These are phyloP conservation scores for Drosophila macrospina DNA, from an alignment of 2,888 invertebrate species.

Conservation along the genomic window DNA sequence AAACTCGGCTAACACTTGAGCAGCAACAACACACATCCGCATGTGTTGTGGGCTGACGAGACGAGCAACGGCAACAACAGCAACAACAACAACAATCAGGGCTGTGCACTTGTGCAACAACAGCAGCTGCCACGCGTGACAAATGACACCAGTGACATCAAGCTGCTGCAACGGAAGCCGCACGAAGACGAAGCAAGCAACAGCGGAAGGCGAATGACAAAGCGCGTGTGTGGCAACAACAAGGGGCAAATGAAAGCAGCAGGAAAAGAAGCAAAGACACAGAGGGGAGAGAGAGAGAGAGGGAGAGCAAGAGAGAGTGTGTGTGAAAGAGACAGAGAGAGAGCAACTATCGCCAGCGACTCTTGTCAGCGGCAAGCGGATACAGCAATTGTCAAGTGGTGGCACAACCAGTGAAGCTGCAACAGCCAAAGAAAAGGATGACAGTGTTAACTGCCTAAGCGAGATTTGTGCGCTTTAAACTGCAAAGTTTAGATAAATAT, in stretches of 20 bases:
- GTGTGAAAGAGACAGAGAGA: background rate
- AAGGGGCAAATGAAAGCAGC: background rate
- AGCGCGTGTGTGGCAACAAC: background rate
- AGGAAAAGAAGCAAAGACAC: background rate
- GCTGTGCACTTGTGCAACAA: conserved; percentile 39
- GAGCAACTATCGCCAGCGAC: conserved; percentile 6
- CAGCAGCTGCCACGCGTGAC: conserved; percentile 67
- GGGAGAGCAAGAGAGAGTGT: background rate
- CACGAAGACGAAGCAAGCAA: conserved; percentile 17
- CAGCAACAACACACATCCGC: conserved; percentile 14
- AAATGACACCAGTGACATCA: conserved; percentile 75
- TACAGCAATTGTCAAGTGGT: conserved; percentile 74
- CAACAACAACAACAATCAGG: conserved; percentile 12
- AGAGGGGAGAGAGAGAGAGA: background rate
- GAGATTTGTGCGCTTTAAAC: background rate
- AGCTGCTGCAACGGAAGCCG: conserved; percentile 68
- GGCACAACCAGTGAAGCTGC: conserved; percentile 28
- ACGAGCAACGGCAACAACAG: conserved; percentile 32
- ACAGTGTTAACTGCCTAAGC: conserved; percentile 38
- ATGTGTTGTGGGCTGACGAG: conserved; percentile 16
- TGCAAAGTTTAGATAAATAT: no score
- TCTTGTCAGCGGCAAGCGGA: conserved; percentile 71
- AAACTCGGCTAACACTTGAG: conserved; percentile 60
- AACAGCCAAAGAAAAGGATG: conserved; percentile 28
- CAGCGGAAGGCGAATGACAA: conserved; percentile 25